A percentile compares a stretch with the other conserved stretches of the same genome.
Evolutionary conservation across 2,888 invertebrate genomes (phyloP).

Genomic region (Pseudococcus longispinus): DNA sequence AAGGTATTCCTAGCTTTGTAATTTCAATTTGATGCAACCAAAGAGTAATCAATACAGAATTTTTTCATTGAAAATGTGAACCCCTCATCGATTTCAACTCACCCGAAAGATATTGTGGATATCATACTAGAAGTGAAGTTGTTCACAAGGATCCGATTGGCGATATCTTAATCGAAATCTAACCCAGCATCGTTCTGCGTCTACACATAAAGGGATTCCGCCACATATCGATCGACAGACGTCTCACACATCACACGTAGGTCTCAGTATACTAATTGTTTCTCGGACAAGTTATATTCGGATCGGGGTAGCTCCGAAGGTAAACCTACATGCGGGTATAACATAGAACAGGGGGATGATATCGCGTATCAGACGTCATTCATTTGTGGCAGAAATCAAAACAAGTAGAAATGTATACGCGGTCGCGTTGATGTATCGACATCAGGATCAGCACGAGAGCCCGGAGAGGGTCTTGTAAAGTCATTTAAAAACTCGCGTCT

Average conservation of each 20-base stretch:
- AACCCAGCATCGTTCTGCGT: not conserved
- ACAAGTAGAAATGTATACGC: conserved; percentile 11
- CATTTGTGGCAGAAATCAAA: conserved; percentile 31
- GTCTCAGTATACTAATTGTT: not conserved
- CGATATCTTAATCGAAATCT: not conserved
- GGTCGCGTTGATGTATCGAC: not conserved
- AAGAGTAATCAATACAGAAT: too few species aligned
- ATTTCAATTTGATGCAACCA: too few species aligned
- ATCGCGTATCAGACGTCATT: not conserved
- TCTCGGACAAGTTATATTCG: not conserved
- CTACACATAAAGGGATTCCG: not conserved
- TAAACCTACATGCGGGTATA: not conserved
- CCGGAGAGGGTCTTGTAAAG: conserved; percentile 30
- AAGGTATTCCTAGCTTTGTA: too few species aligned
- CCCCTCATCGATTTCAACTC: too few species aligned
- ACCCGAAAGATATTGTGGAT: not conserved
- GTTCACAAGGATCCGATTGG: not conserved
- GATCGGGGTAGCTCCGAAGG: not conserved
- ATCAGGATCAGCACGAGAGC: too few species aligned
- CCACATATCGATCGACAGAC: not conserved
- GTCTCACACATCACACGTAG: not conserved
- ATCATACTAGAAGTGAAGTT: not conserved
- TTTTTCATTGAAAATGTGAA: too few species aligned
- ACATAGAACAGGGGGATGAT: not conserved
- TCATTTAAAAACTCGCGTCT: conserved; percentile 25